These are phyloP conservation scores for Lithophane ornitopus DNA, from an alignment of 2,888 invertebrate genomes.

Conservation along the genomic window DNA sequence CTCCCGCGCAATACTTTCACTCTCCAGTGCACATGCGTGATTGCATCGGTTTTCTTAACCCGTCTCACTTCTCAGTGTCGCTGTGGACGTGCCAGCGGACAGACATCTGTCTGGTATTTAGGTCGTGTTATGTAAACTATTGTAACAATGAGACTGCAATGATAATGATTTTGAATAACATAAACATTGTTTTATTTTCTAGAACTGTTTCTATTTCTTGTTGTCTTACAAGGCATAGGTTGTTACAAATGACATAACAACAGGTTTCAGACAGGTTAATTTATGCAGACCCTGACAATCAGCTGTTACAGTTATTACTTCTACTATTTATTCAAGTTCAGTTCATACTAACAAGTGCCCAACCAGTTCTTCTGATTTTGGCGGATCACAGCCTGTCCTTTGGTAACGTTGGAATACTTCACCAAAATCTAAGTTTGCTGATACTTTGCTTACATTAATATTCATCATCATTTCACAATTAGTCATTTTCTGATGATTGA, in stretches of 20 bases:
- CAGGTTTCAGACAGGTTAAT: not conserved
- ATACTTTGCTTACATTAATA: not conserved
- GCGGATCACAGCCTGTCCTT: not conserved
- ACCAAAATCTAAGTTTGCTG: not conserved
- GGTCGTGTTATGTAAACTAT: slow-evolving; percentile 59
- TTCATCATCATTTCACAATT: not conserved
- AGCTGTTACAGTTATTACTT: not conserved
- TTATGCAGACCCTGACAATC: slow-evolving; percentile 5
- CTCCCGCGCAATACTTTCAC: slow-evolving; percentile 55
- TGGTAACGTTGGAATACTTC: not conserved
- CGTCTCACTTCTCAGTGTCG: slow-evolving; percentile 46
- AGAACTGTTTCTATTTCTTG: not conserved
- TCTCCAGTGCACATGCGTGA: slow-evolving; percentile 54
- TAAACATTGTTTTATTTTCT: not conserved
- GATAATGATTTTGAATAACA: slow-evolving; percentile 16
- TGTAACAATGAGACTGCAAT: slow-evolving; percentile 16
- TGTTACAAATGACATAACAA: not conserved
- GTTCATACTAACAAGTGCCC: not conserved
- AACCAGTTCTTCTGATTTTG: too few relatives aligned
- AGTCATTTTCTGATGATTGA: not conserved
- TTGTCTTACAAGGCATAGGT: not conserved
- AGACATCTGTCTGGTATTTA: slow-evolving; percentile 51
- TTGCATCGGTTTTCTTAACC: slow-evolving; percentile 45
- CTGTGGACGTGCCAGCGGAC: slow-evolving; percentile 35
- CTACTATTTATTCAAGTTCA: not conserved